Base-by-base conservation (phyloP, 2,888 invertebrate species). In the Plusia festucae region DNA sequence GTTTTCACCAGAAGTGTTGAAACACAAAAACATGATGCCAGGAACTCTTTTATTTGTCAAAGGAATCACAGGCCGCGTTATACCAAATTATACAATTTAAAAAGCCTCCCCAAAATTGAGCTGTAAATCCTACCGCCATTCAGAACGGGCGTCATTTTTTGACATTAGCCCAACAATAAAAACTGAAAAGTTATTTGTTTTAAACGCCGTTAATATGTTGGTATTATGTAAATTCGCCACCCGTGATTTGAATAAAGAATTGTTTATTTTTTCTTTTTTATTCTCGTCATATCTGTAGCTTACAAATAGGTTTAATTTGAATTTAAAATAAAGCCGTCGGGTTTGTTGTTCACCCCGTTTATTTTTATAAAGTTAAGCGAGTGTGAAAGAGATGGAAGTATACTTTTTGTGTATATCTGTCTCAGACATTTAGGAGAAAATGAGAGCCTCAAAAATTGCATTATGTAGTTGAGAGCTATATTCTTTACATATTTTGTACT, bases 241-340 rank as follows among this genome's bases (percentile, higher is more conserved):
- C 52, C 60, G 60, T 78, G 73, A 79, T 79, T 79, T 76, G 77
- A 78, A 78, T 78, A 51, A 67, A 66, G 65, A 58, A 67, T 73
- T 73, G 53, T 70, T 72, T 69, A 56, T 57, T 55, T 78, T 65
- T 40, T 18, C 5, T 46, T 54, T 64, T 61, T 68, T 71, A 57
- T 54, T 60, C 40, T 22, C 51, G 3, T 32, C 65, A 68, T 73
- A 62, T 69, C 59, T 68, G 64, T 60, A 57, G 65, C 63, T 40
- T 78, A 73, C 70, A 73, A 78, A 78, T 70, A 55, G 72, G 34
- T 66, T 68, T 66, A 70, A 75, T 70, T 70, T 68, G 64, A 66
- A 73, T 63, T 68, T 60, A 66, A 54, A 68, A 76, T 66, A 62
- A 63, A 68, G 46, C 49, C 44, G 53, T 53, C 58, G 27, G 27